Evolutionary conservation across 2,797 vertebrate genomes (phyloP).

Genomic region (Alcedo quadribrachys): DNA sequence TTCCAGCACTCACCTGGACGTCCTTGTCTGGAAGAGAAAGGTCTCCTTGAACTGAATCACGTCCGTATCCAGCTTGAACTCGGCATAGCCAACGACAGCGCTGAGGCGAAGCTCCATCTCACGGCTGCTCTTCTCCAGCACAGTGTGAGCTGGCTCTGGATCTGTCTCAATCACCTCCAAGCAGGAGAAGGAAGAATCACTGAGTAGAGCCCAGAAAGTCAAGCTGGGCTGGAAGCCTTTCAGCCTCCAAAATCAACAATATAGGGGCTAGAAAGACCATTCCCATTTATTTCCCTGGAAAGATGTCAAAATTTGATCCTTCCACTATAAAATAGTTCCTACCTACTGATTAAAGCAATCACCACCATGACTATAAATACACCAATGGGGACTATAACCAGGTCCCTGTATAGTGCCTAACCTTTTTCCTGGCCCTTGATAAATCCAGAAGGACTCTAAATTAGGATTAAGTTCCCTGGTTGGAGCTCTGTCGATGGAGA

Average conservation of each 20-base stretch:
- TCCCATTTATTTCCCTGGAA: background rate
- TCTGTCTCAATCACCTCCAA: slow-evolving; percentile 81
- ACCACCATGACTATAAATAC: background rate
- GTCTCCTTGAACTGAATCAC: slow-evolving; percentile 85
- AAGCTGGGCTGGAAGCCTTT: background rate
- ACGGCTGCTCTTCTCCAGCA: slow-evolving; percentile 78
- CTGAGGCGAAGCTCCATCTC: slow-evolving; percentile 83
- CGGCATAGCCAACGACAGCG: slow-evolving; percentile 78
- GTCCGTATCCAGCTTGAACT: slow-evolving; percentile 72
- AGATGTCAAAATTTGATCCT: background rate
- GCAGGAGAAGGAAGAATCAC: background rate
- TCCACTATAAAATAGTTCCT: background rate
- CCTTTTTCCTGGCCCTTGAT: background rate
- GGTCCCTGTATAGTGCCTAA: background rate
- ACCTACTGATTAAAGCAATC: background rate
- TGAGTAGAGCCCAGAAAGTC: background rate
- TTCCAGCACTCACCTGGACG: slow-evolving; percentile 82
- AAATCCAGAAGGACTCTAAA: background rate
- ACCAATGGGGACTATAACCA: background rate
- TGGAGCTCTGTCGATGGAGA: background rate
- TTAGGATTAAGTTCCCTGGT: background rate
- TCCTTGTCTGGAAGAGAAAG: slow-evolving; percentile 84
- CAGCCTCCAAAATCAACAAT: background rate
- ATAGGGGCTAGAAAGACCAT: background rate
- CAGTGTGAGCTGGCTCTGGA: slow-evolving; percentile 80